A percentile compares a stretch with the other conserved stretches of the same genome.
Evolutionary conservation across 1,140 invertebrate genomes (phyloP).

Genomic region (Olivierus martensii): DNA sequence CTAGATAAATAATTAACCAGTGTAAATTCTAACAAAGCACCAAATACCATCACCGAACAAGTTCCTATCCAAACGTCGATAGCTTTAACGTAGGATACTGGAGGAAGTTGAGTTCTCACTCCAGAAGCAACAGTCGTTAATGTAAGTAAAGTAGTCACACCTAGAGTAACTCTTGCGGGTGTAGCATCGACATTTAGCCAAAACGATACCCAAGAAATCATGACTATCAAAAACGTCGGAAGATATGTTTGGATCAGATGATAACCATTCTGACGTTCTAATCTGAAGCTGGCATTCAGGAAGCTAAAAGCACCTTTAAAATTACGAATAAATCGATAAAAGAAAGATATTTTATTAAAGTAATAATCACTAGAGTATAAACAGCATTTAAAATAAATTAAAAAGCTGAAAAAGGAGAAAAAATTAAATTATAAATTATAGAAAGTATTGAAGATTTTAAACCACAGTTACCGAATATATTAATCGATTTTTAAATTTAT

Average conservation of each 20-base stretch:
- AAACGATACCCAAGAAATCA: slow-evolving; percentile 80
- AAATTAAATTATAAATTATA: too few relatives aligned
- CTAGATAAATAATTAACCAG: slow-evolving; percentile 25
- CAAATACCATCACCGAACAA: slow-evolving; percentile 29
- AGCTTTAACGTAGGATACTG: slow-evolving; percentile 28
- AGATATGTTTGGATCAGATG: slow-evolving; percentile 82
- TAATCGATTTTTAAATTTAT: too few relatives aligned
- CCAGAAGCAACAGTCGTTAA: slow-evolving; percentile 26
- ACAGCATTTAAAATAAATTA: too few relatives aligned
- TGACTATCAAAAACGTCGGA: slow-evolving; percentile 72
- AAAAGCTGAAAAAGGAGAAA: too few relatives aligned
- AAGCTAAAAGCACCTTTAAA: slow-evolving; percentile 19
- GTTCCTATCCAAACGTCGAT: slow-evolving; percentile 30
- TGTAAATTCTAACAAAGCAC: slow-evolving; percentile 29
- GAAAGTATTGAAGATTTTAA: neutral
- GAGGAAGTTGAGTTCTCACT: slow-evolving; percentile 24
- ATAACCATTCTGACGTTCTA: slow-evolving; percentile 42
- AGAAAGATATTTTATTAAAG: too few relatives aligned
- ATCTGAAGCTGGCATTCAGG: slow-evolving; percentile 19
- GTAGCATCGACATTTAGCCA: slow-evolving; percentile 77
- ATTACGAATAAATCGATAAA: too few relatives aligned
- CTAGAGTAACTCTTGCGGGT: slow-evolving; percentile 40
- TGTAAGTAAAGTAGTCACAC: slow-evolving; percentile 29
- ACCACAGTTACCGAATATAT: too few relatives aligned
- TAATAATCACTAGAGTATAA: too few relatives aligned